Evolutionary conservation across 2,797 vertebrate species (phyloP), one percentile per base, ranked within the genome.

Genomic region (Echiichthys vipera): DNA sequence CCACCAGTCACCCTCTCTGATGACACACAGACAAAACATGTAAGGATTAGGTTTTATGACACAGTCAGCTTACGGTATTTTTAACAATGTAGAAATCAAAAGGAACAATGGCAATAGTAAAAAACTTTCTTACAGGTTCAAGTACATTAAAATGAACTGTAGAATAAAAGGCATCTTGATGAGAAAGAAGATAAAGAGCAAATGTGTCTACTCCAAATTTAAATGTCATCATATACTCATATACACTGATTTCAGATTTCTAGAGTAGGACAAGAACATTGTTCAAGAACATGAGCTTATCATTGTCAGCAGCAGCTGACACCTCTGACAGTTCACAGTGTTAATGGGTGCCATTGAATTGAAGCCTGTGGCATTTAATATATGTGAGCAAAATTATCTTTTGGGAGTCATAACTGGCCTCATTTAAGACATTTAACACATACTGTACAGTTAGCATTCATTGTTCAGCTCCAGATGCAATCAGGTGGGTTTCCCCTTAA

Each of bases 1-100:
- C 98, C 98, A 99, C 98, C 98, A 99, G 91, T 99, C 98, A 1
- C 96, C 96, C 89, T 99, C 98, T 24, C 98, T 99, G 72, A 24
- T 56, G 58, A 15, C 65, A 24, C 49, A 36, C 17, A 70, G 29
- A 83, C n/a, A 61, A 6, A 62, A 25, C 69, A 30, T 1, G 10
- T 50, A 49, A 4, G 1, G 14, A 14, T 30, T 6, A 30, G 7
- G 17, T 37, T 15, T 14, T 34, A 25, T 3, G 15, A 22, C 5
- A 7, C 42, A 40, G 25, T 39, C 50, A 24, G 27, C 11, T 20
- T 10, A 9, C 7, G 0, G 10, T 22, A 14, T 46, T 34, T 42
- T 50, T 43, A n/a, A 37, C 25, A 50, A 42, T 27, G 45, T 20
- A 22, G 14, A 27, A 51, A 43, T 34, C 4, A 22, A 57, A 50